These are phyloP conservation scores for Latrodectus geometricus DNA, from an alignment of 1,140 invertebrate genomes.

Conservation along the genomic window DNA sequence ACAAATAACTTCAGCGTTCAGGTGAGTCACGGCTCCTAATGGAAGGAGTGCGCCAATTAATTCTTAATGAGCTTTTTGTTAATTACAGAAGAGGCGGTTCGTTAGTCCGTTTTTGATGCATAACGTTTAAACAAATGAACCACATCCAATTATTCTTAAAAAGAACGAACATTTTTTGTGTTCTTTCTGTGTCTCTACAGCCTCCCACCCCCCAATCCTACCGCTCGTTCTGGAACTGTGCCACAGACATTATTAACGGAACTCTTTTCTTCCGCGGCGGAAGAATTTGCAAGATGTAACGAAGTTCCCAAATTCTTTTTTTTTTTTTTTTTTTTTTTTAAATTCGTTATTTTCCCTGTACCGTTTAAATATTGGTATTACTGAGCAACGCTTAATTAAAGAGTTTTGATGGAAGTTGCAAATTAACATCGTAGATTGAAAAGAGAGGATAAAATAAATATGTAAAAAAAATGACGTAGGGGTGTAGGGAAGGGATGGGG, in stretches of 20 bases:
- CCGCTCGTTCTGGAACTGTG: conserved; percentile 41
- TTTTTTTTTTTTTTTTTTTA: background rate
- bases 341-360: conserved; percentile 29
- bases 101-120: conserved; percentile 55
- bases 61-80: conserved; percentile 61
- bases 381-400: conserved; percentile 54
- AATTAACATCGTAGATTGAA: conserved; percentile 33
- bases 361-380: conserved; percentile 49
- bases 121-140: conserved; percentile 60
- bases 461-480: background rate
- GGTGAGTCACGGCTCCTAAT: conserved; percentile 55
- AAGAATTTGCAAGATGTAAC: conserved; percentile 30
- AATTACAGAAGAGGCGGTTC: conserved; percentile 56
- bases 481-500: background rate
- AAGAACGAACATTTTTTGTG: conserved; percentile 22
- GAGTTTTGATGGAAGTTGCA: conserved; percentile 27
- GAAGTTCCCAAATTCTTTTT: conserved; percentile 26
- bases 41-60: conserved; percentile 52
- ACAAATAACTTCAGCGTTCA: conserved; percentile 52
- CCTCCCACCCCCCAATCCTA: background rate
- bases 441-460: background rate
- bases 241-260: conserved; percentile 48
- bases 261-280: background rate
- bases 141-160: conserved; percentile 56
- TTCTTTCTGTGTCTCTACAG: background rate